Conservation (phyloP, 1,140 invertebrate genomes). For the Caenorhabditis briggsae region DNA sequence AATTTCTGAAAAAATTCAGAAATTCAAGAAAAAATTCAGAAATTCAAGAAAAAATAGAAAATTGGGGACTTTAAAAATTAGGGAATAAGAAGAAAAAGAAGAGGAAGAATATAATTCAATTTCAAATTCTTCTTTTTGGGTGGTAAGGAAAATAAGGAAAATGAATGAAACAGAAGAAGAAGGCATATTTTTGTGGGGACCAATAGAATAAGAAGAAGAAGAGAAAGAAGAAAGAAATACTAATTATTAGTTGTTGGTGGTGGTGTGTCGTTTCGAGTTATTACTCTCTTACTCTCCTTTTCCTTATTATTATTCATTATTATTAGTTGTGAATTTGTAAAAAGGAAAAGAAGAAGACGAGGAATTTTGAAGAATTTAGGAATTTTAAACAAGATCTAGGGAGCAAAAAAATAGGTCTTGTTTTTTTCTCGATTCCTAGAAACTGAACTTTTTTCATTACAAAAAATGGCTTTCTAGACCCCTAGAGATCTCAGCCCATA, state of each 20-base stretch:
- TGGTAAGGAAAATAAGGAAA: too few relatives aligned
- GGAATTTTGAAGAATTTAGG: too few relatives aligned
- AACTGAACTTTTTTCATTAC: too few relatives aligned
- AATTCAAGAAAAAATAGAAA: too few relatives aligned
- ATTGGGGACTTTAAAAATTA: neutral
- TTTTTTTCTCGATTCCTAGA: too few relatives aligned
- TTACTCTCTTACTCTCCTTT: neutral
- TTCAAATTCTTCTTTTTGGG: neutral
- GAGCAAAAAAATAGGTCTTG: too few relatives aligned
- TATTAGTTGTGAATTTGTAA: neutral
- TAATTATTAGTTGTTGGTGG: conserved; percentile 13
- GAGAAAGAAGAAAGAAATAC: neutral
- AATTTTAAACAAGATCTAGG: too few relatives aligned
- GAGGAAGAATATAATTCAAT: neutral
- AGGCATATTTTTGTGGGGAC: neutral
- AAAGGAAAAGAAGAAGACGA: too few relatives aligned
- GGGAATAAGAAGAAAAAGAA: neutral
- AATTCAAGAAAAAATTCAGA: too few relatives aligned
- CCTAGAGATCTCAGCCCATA: too few relatives aligned
- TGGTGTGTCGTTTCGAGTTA: neutral
- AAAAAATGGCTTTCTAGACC: too few relatives aligned
- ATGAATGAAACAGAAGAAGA: neutral
- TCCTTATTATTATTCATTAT: neutral
- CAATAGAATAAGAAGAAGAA: neutral
- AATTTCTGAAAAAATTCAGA: too few relatives aligned